Percentiles rank a stretch among this genome's conserved stretches.
These are phyloP conservation scores for Mesocentrotus franciscanus DNA, from an alignment of 53 echinoderm and acorn worm species.

Conservation along the genomic window DNA sequence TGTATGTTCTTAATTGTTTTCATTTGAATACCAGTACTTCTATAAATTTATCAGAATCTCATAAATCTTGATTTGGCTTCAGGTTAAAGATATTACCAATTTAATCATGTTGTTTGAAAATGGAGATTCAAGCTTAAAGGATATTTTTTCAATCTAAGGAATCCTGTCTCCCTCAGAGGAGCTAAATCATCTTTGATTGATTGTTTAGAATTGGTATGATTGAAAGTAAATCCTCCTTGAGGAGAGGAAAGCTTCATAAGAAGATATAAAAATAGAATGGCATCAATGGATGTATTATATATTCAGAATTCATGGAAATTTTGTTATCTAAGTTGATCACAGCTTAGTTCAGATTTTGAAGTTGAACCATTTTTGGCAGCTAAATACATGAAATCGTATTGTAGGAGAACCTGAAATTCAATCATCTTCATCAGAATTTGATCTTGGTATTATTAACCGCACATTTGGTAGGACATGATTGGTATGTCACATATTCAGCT, in stretches of 20 bases:
- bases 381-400: background rate
- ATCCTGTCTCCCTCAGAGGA: background rate
- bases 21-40: background rate
- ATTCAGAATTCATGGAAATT: background rate
- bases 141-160: background rate
- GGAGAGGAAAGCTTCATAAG: background rate
- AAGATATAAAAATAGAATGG: background rate
- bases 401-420: background rate
- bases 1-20: background rate
- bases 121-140: background rate
- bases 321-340: background rate
- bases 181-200: background rate
- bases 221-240: background rate
- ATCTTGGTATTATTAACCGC: background rate
- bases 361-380: background rate
- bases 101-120: background rate
- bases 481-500: background rate
- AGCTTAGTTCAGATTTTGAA: background rate
- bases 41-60: background rate
- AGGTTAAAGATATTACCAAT: background rate
- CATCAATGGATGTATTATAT: background rate
- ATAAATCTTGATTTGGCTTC: background rate
- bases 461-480: background rate
- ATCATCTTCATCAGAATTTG: background rate
- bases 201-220: background rate